These are phyloP conservation scores for Diglossa brunneiventris DNA, from an alignment of 2,113 vertebrate genomes.

Conservation along the genomic window DNA sequence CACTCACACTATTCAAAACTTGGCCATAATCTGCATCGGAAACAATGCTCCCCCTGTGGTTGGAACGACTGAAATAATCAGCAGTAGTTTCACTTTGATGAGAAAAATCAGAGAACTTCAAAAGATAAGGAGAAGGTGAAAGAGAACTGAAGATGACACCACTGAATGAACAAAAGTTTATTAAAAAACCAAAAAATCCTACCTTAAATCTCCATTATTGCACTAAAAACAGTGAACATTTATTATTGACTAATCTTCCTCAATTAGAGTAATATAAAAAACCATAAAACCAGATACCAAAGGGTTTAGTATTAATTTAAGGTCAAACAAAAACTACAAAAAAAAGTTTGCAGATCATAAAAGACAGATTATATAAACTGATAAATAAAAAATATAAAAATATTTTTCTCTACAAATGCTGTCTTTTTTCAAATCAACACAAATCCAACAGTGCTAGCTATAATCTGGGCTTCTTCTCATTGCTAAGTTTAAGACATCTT, in stretches of 20 bases:
- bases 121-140: constrained; percentile 36
- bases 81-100: constrained; percentile 88
- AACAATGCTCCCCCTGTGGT: constrained; percentile 88
- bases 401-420: not conserved
- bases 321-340: not conserved
- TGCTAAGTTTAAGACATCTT: not conserved
- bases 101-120: constrained; percentile 85
- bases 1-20: constrained; percentile 88
- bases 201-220: not conserved
- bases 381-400: not conserved
- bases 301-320: not conserved
- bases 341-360: not conserved
- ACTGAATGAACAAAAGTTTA: not conserved
- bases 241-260: not conserved
- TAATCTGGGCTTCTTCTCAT: not conserved
- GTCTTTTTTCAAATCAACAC: not conserved
- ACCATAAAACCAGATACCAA: not conserved
- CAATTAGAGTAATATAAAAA: not conserved
- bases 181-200: not conserved
- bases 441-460: not conserved
- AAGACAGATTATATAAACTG: not conserved
- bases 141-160: constrained; percentile 7
- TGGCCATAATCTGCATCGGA: constrained; percentile 88
- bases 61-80: constrained; percentile 94
- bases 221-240: not conserved